Conservation (phyloP, 2,113 vertebrate species). For the Eidolon helvum region DNA sequence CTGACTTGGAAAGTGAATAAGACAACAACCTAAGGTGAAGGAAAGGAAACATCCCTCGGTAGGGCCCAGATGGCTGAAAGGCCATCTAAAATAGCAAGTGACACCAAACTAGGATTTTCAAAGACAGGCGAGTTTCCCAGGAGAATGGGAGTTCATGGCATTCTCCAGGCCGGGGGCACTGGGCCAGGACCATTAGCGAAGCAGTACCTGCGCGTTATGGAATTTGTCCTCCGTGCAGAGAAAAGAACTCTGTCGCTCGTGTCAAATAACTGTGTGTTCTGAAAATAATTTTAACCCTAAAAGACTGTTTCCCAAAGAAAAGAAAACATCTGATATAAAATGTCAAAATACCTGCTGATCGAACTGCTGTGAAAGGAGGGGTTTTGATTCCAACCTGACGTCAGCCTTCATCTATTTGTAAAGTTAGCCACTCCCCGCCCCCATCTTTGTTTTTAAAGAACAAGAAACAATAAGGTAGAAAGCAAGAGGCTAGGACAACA, state of each 20-base stretch:
- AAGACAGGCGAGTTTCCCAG: background rate
- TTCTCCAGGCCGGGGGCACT: background rate
- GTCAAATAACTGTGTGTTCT: background rate
- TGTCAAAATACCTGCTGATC: background rate
- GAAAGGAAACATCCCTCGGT: background rate
- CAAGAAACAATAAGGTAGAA: background rate
- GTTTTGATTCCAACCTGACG: background rate
- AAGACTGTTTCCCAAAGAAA: background rate
- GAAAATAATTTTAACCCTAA: background rate
- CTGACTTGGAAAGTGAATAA: background rate
- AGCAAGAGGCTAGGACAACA: background rate
- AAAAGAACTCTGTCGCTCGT: background rate
- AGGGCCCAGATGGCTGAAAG: background rate
- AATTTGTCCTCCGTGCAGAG: background rate
- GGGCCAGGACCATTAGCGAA: background rate
- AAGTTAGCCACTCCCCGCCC: background rate
- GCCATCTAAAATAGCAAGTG: background rate
- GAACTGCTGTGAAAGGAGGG: background rate
- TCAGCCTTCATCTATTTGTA: background rate
- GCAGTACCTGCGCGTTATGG: background rate
- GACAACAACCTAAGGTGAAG: background rate
- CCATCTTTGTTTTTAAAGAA: background rate
- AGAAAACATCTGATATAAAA: background rate
- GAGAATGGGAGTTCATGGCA: background rate
- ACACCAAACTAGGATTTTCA: too few relatives aligned